Evolutionary conservation across 2,113 vertebrate genomes (phyloP), one percentile per base, ranked within the genome.

Genomic region (Scalopus aquaticus): DNA sequence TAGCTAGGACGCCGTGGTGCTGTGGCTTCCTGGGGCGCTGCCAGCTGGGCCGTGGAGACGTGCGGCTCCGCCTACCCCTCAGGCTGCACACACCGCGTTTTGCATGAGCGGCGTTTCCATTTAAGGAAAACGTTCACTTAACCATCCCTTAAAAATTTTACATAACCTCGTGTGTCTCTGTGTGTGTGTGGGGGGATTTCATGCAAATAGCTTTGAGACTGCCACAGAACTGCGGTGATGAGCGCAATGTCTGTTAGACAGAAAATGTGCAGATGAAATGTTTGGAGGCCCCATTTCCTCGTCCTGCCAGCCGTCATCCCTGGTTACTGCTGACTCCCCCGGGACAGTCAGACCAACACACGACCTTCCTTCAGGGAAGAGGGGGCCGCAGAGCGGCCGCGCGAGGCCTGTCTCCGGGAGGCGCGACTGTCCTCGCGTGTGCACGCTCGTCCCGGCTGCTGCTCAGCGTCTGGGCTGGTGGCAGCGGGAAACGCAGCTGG

Each of bases 131-230:
- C 42, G 62, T 84, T 84, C 56, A 51, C 60, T 76, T 88, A 69
- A 5, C 35, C 88, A 32, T 0, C 56, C 58, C 7, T 54, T 82
- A 15, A 74, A 88, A 88, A 62, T 16, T 51, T 51, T 6, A 19
- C 46, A 80, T 49, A 22, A 60, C 15, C 30, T 74, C 70, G 20
- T 62, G 65, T 87, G 91, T 80, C 17, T 44, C 54, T 42, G 39
- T 37, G 12, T 65, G 26, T 49, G 32, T 16, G 22, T 9, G 39
- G 30, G 65, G 22, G 20, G 32, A 79, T 80, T 77, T 81, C 11
- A 76, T 88, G 60, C 72, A 81, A 78, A 91, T 85, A 79, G 54
- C 10, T 62, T 86, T 69, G 89, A 93, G 79, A 49, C 65, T 64
- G 44, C 44, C 35, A 77, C 62, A n/a, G n/a, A n/a, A n/a, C n/a